Evolutionary conservation across 2,888 invertebrate genomes (phyloP).

Genomic region (Neoaliturus tenellus): DNA sequence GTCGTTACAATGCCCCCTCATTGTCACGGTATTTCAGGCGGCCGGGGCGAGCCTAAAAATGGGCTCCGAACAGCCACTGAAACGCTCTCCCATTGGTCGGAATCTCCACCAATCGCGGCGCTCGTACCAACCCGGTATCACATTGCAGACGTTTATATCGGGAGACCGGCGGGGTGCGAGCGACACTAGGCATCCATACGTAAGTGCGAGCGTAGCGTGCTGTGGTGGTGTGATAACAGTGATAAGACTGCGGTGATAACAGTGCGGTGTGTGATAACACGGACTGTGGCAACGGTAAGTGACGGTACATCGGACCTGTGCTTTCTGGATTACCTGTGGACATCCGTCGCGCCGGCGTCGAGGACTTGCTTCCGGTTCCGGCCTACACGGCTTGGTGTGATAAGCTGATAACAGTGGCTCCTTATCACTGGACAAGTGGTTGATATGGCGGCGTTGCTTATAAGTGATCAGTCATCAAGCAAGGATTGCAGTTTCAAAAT

Average conservation of each 20-base stretch:
- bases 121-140: conserved; percentile 79
- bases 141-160: conserved; percentile 89
- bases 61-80: conserved; percentile 57
- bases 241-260: conserved; percentile 38
- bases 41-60: conserved; percentile 59
- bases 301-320: conserved; percentile 33
- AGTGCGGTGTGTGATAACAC: conserved; percentile 27
- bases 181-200: conserved; percentile 98
- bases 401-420: not conserved
- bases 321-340: conserved; percentile 36
- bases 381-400: not conserved
- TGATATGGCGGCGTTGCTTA: not conserved
- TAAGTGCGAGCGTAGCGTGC: conserved; percentile 78
- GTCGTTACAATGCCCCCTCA: conserved; percentile 30
- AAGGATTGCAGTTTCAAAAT: no score
- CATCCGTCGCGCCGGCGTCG: not conserved
- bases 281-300: conserved; percentile 36
- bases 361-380: not conserved
- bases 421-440: not conserved
- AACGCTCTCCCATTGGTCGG: conserved; percentile 73
- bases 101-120: conserved; percentile 72
- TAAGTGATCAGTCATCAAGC: no score
- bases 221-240: conserved; percentile 33
- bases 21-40: conserved; percentile 51
- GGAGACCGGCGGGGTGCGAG: conserved; percentile 81